These are phyloP conservation scores for Drosophila varians DNA, from an alignment of 1,140 invertebrate genomes.

Conservation along the genomic window DNA sequence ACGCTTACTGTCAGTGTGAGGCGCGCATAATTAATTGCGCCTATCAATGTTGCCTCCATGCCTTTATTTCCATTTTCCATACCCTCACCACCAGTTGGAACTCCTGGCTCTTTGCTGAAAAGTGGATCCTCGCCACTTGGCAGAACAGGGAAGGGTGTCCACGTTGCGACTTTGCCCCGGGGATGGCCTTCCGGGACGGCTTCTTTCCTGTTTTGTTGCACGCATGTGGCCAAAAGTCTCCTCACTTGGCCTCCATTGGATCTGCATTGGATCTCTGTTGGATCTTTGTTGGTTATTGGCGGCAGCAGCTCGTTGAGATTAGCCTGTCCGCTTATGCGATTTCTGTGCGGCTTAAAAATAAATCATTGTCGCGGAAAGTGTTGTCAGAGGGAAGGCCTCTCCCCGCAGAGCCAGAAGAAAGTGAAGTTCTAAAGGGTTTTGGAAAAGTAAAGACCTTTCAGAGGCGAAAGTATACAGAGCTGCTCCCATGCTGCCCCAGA, in stretches of 20 bases:
- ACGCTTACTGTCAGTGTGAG: constrained; percentile 78
- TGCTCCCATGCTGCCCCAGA: too few species aligned
- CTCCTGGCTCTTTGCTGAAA: too few species aligned
- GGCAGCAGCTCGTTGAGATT: constrained; percentile 73
- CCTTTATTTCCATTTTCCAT: constrained; percentile 11
- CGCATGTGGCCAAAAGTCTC: constrained; percentile 63
- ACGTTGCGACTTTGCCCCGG: neutral
- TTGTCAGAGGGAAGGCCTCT: too few species aligned
- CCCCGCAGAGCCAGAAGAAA: constrained; percentile 58
- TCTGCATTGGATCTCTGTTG: too few species aligned
- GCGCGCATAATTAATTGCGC: constrained; percentile 79
- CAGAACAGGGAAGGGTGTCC: neutral
- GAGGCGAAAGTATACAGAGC: too few species aligned
- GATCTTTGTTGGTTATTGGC: constrained; percentile 46
- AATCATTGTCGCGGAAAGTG: constrained; percentile 74
- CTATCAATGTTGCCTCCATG: constrained; percentile 71
- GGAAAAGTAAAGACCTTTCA: too few species aligned
- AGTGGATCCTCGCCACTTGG: too few species aligned
- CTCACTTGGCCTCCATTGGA: constrained; percentile 39
- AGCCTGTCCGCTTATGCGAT: constrained; percentile 72
- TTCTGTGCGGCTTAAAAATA: constrained; percentile 66
- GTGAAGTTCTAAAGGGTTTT: neutral
- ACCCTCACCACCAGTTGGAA: too few species aligned
- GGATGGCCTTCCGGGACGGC: neutral
- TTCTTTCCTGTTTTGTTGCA: constrained; percentile 31